phyloP scores from a whole-genome alignment of 2,797 vertebrate genomes.

The Myotis myotis region DNA sequence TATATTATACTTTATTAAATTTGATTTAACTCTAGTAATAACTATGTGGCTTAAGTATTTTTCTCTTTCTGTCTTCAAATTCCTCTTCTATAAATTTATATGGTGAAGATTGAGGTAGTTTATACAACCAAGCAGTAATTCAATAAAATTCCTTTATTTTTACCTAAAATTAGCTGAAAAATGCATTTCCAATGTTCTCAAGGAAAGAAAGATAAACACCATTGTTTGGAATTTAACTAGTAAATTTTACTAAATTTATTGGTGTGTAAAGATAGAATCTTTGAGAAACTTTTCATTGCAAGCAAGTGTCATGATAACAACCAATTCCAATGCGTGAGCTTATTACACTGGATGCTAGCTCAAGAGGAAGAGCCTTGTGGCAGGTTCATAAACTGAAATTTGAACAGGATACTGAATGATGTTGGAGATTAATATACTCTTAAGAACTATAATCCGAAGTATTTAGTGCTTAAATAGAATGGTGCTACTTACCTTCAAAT shows the following conservation, averaged over 20 bases:
- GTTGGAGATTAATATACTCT: background rate
- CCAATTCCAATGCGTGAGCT: background rate
- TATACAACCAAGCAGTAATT: background rate
- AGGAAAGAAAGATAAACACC: background rate
- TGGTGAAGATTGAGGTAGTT: background rate
- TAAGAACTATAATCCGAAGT: slow-evolving; percentile 18
- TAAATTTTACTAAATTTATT: background rate
- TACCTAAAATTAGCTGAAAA: background rate
- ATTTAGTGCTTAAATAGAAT: background rate
- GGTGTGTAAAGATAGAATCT: background rate
- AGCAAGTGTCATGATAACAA: background rate
- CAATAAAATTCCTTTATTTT: background rate
- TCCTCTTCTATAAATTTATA: slow-evolving; percentile 1
- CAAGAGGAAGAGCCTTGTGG: background rate
- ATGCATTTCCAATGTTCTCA: background rate
- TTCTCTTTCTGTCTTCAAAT: background rate
- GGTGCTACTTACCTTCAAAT: background rate
- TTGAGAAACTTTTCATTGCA: background rate
- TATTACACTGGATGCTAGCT: background rate
- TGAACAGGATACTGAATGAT: background rate
- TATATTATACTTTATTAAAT: background rate
- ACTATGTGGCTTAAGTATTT: background rate
- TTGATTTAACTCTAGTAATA: background rate
- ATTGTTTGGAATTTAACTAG: background rate
- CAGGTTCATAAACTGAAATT: background rate